Evolutionary conservation across 1,140 invertebrate species (phyloP), one percentile per base, ranked within the genome.

Genomic region (Cephus cinctus): DNA sequence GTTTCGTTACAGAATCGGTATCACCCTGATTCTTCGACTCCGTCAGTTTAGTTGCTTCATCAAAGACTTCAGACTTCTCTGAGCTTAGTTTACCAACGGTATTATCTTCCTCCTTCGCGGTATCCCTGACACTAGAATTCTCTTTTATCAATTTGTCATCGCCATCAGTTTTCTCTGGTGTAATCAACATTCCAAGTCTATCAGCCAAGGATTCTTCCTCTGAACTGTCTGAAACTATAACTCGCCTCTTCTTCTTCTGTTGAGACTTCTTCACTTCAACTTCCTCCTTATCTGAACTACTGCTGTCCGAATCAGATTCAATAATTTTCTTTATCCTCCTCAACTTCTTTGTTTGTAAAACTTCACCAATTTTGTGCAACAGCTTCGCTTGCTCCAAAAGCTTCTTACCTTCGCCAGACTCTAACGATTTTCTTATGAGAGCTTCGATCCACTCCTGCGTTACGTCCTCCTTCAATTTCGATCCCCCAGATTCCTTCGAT

Each of bases 211-310:
- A 44, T 15, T 75, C 68, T n/a, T 70, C 67, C 0, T 74, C 71
- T 2, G 67, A 73, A 43, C 65, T 72, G 2, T 74, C 67, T 0
- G 72, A 71, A 8, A 58, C 43, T 11, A 71, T 69, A 0, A 65
- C 44, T 8, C 57, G 56, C 38, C 63, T 61, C 34, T 66, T 72
- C 4, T 63, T 65, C 31, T 41, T 58, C 1, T 22, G 30, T 11
- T 32, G 31, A 0, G 12, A 4, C 47, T 61, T 73, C 22, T 67
- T 67, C 8, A 38, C 39, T 11, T 61, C 61, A 4, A 43, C 9
- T 32, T 59, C 49, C 12, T 61, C 56, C 12, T 57, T 49, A 22
- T 59, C 56, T 6, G 61, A 59, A 27, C 44, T 56, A 16, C 52
- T 60, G 30, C 59, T 61, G 3, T 56, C 57, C 0, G 58, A 61